Base-by-base conservation (phyloP, 2,113 vertebrate genomes). In the Muntiacus reevesi region DNA sequence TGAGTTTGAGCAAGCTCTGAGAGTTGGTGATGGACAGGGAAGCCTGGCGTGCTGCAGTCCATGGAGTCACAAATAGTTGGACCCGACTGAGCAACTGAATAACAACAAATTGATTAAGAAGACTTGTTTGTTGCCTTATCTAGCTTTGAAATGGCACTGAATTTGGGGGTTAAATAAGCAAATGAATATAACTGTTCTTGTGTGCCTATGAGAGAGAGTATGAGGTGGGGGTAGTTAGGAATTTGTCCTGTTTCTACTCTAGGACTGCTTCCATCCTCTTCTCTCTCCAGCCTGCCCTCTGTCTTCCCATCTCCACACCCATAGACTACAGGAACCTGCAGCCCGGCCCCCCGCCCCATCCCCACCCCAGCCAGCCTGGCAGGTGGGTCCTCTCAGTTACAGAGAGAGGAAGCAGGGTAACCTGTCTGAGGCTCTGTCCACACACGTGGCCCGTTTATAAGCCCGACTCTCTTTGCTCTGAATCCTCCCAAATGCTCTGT, bases 71-170 rank as follows among this genome's bases (percentile, higher is more conserved):
- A 43, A 76, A 76, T 7, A 76, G 12, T 7, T 3, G 0, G 71
- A 76, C 71, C 27, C 3, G 6, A 43, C 71, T 27, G 12, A 76
- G 23, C 2, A 2, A 7, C 71, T 15, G 36, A 76, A 76, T 3
- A 25, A 23, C 64, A 19, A 19, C 33, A 17, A 14, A 50, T 50
- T 50, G 52, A 84, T 78, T 89, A 57, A 64, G 87, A 67, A 57
- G 57, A 91, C 59, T 57, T 28, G 27, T 94, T 92, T 86, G 25
- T 95, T 60, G 36, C 14, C 28, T 83, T 87, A 89, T 84, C 36
- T 78, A 76, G 50, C 19, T 85, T 87, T 82, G 47, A 89, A 86
- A 36, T 78, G 28, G 23, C 81, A 15, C 36, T 91, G 87, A 60
- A 76, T 83, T 89, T 16, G 54, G 27, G 33, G n/a, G 27, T 7